Base-by-base conservation (phyloP, 2,888 invertebrate species). In the Torymus aiolomorphi region DNA sequence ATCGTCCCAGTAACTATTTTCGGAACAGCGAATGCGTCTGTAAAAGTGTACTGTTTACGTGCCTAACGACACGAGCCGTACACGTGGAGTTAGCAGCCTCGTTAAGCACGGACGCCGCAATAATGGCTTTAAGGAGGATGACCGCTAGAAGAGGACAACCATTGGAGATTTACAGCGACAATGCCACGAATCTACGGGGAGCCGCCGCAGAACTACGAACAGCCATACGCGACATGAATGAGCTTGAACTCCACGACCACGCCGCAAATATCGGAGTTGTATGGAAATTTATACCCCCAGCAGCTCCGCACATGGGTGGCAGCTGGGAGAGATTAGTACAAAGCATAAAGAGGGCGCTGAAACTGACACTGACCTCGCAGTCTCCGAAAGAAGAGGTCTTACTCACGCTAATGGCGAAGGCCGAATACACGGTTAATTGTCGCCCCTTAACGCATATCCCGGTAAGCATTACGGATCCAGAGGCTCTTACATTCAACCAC, bases 391-490 rank as follows among this genome's bases (percentile, higher is more conserved):
- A n/a, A n/a, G n/a, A n/a, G n/a, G n/a, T n/a, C n/a, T n/a, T n/a
- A n/a, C n/a, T 57, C 4, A 57, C 57, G n/a, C 8, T 51, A 10
- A 10, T 51, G 12, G n/a, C n/a, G n/a, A n/a, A n/a, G n/a, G n/a
- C n/a, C n/a, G n/a, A n/a, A n/a, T n/a, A n/a, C n/a, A n/a, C n/a
- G 12, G 56, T 56, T 11, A 56, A 56, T 56, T 56, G 13, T 14
- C 61, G 83, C 20, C 83, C 83, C 14, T 69, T 88, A 12, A 84
- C 82, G 0, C 83, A 86, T 70, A 86, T 87, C 0, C 84, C 86
- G 0, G 81, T 84, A 10, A 85, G 85, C 13, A 78, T 79, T 0
- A 73, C 81, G 1, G 85, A 87, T 10, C 12, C 13, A 1, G 82
- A 84, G 42, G 67, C 80, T 0, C 31, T 83, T 2, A 83, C 82